Evolutionary conservation across 2,888 invertebrate genomes (phyloP), one percentile per base, ranked within the genome.

Genomic region (Dexiosoma caninum): DNA sequence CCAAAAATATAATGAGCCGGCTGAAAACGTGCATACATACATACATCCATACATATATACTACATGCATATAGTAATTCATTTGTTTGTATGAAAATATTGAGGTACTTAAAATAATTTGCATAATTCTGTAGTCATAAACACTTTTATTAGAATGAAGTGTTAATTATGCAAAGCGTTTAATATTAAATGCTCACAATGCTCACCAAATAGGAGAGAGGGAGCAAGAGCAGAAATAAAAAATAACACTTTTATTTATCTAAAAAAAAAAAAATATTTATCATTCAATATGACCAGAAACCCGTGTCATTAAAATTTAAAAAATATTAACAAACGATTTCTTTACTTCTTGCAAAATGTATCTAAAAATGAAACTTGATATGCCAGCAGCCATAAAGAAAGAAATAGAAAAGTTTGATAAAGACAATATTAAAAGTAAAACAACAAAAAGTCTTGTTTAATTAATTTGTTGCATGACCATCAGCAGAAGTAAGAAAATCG

Each of bases 111-210:
- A 64, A 78, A 66, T 71, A 67, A 82, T 82, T 74, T 80, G 70
- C 82, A 82, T 82, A 82, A 74, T 74, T 77, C 49, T 66, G 40
- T 69, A 60, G 77, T 49, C 66, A 79, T 80, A 82, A 82, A 80
- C 79, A 74, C 74, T 82, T 82, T 60, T 70, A 59, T 74, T 66
- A 69, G 35, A 81, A 83, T 81, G 82, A 60, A 75, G 81, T 83
- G 83, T 75, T 83, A 81, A 83, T 79, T 82, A 81, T 74, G 74
- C n/a, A 78, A 71, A 81, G 46, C 53, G 23, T 40, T 74, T 78
- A 70, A 53, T 51, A 51, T 32, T 67, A 69, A 64, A 60, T 35
- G 53, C 21, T 57, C 51, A 70, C 32, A 35, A 57, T 16, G 32
- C 5, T 30, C 0, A 14, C 37, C 10, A 66, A 46, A 8, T 12